Evolutionary conservation across 2,113 vertebrate genomes (phyloP).

Genomic region (Spermophilus dauricus): DNA sequence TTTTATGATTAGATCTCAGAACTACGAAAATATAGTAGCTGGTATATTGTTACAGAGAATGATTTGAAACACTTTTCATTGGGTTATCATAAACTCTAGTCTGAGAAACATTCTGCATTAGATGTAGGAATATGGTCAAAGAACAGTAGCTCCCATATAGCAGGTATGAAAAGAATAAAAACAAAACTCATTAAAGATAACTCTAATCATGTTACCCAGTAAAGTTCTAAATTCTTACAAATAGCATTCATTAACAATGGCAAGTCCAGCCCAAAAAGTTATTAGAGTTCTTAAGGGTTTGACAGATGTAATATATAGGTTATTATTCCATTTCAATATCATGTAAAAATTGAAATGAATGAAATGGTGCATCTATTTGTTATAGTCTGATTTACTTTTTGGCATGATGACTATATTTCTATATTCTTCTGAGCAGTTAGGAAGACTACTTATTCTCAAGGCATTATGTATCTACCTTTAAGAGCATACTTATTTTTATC

Average conservation of each 20-base stretch:
- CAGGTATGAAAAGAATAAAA: background rate
- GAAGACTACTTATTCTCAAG: conserved; percentile 24
- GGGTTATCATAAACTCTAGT: background rate
- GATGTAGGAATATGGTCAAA: background rate
- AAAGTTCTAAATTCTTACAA: background rate
- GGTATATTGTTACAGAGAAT: background rate
- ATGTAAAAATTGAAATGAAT: background rate
- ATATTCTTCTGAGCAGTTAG: background rate
- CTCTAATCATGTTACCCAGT: background rate
- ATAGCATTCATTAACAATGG: background rate
- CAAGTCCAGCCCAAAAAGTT: background rate
- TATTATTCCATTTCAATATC: background rate
- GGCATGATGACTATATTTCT: background rate
- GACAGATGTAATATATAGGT: background rate
- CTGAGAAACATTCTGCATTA: background rate
- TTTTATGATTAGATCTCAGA: conserved; percentile 56
- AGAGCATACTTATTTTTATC: background rate
- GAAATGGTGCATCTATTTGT: background rate
- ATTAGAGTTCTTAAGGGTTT: background rate
- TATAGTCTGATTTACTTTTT: background rate
- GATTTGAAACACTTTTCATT: conserved; percentile 29
- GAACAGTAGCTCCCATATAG: background rate
- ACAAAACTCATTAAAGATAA: background rate
- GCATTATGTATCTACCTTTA: background rate
- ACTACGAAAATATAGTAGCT: background rate